These are phyloP conservation scores for Danaus plexippus DNA, from an alignment of 1,140 invertebrate genomes.

Conservation along the genomic window DNA sequence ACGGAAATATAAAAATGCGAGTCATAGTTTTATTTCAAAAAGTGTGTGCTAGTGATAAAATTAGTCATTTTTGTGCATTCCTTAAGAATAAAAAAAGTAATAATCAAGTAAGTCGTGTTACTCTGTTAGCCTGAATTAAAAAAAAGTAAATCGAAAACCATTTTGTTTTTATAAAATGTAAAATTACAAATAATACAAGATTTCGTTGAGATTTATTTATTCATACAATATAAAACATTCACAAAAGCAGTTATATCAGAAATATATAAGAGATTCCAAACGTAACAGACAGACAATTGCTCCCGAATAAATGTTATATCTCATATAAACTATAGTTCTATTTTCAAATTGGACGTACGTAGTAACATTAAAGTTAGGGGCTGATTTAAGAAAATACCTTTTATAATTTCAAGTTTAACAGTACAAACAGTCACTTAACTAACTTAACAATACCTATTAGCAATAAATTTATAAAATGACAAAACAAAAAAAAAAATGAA, in stretches of 20 bases:
- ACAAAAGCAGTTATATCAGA: constrained; percentile 60
- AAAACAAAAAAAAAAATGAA: constrained; percentile 31
- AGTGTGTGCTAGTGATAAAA: too few species aligned
- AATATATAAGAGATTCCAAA: constrained; percentile 67
- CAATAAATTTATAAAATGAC: constrained; percentile 25
- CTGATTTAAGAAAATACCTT: constrained; percentile 58
- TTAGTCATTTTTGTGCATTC: too few species aligned
- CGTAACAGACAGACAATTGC: constrained; percentile 49
- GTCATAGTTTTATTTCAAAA: too few species aligned
- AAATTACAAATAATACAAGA: constrained; percentile 2
- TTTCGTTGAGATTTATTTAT: constrained; percentile 53
- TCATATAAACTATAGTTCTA: too few species aligned
- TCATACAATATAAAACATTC: constrained; percentile 55
- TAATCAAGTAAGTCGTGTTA: too few species aligned
- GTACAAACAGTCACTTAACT: constrained; percentile 58
- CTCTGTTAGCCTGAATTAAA: too few species aligned
- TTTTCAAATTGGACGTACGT: constrained; percentile 42
- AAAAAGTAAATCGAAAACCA: too few species aligned
- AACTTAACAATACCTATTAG: constrained; percentile 42
- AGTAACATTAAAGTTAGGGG: constrained; percentile 32
- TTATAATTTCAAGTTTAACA: constrained; percentile 43
- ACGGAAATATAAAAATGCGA: too few species aligned
- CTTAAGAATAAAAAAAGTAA: too few species aligned
- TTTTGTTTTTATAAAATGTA: too few species aligned
- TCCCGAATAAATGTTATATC: constrained; percentile 25